phyloP scores from a whole-genome alignment of 2,797 vertebrate species.

The Basileuterus tristriatus region DNA sequence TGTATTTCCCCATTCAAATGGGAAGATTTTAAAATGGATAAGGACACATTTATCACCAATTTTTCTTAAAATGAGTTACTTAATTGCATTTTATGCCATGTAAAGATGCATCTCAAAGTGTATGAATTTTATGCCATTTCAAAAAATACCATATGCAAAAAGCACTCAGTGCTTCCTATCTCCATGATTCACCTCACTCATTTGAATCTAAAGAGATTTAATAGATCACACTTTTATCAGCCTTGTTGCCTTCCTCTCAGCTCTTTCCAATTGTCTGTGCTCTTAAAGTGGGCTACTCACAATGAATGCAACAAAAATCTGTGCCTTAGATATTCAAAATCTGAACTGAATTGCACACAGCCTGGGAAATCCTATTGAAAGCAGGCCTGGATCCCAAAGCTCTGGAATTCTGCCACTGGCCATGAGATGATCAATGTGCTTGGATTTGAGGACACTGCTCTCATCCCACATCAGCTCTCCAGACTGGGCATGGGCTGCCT shows the following conservation, averaged over 20 bases:
- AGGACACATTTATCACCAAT: background rate
- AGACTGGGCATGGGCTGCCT: background rate
- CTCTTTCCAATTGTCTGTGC: background rate
- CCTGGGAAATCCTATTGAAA: background rate
- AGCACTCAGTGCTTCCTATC: background rate
- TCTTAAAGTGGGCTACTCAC: background rate
- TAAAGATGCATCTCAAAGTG: background rate
- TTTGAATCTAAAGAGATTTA: background rate
- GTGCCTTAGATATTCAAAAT: background rate
- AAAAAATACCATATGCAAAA: background rate
- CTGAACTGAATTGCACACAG: background rate
- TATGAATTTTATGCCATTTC: background rate
- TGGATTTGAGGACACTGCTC: background rate
- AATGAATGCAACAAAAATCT: background rate
- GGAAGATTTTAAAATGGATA: background rate
- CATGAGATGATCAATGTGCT: background rate
- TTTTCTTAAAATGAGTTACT: background rate
- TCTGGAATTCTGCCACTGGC: background rate
- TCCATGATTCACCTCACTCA: background rate
- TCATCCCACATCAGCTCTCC: background rate
- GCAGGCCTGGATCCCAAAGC: background rate
- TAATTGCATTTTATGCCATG: background rate
- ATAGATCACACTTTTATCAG: background rate
- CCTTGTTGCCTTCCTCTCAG: background rate
- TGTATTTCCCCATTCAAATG: background rate